These are phyloP conservation scores for Poeciliopsis turrubarensis DNA, from an alignment of 2,113 vertebrate species.

Conservation along the genomic window DNA sequence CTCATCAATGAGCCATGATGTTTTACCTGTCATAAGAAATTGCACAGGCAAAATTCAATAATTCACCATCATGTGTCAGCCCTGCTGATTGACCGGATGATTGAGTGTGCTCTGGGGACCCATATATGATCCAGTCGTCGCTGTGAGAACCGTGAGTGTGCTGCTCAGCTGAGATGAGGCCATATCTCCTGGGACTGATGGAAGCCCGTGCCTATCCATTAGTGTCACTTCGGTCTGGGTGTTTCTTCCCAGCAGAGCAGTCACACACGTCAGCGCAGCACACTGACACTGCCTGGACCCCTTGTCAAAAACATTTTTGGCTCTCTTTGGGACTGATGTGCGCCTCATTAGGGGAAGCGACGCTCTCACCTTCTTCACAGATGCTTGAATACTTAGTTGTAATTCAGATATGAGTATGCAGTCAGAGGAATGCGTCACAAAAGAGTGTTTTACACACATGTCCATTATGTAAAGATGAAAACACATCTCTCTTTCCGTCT, in stretches of 20 bases:
- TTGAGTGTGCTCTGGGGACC: slow-evolving; percentile 38
- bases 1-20: neutral
- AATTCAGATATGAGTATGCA: slow-evolving; percentile 48
- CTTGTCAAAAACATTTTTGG: slow-evolving; percentile 58
- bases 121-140: slow-evolving; percentile 38
- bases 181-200: slow-evolving; percentile 44
- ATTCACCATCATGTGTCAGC: slow-evolving; percentile 30
- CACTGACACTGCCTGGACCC: slow-evolving; percentile 44
- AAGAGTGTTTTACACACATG: slow-evolving; percentile 34
- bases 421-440: slow-evolving; percentile 28
- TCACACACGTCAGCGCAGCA: slow-evolving; percentile 35
- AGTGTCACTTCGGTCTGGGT: slow-evolving; percentile 60
- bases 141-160: slow-evolving; percentile 28
- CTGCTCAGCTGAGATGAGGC: slow-evolving; percentile 60
- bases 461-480: slow-evolving; percentile 22
- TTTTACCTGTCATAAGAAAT: slow-evolving; percentile 30
- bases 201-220: slow-evolving; percentile 65
- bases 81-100: slow-evolving; percentile 51
- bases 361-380: slow-evolving; percentile 25
- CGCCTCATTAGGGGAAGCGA: slow-evolving; percentile 59
- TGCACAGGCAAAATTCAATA: slow-evolving; percentile 18
- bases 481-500: slow-evolving; percentile 18
- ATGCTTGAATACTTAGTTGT: slow-evolving; percentile 39
- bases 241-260: slow-evolving; percentile 50
- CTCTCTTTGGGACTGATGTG: slow-evolving; percentile 64